Percentiles rank a stretch among this genome's conserved stretches.
Evolutionary conservation across 2,113 vertebrate genomes (phyloP).

Genomic region (Anarhynchus alexandrinus): DNA sequence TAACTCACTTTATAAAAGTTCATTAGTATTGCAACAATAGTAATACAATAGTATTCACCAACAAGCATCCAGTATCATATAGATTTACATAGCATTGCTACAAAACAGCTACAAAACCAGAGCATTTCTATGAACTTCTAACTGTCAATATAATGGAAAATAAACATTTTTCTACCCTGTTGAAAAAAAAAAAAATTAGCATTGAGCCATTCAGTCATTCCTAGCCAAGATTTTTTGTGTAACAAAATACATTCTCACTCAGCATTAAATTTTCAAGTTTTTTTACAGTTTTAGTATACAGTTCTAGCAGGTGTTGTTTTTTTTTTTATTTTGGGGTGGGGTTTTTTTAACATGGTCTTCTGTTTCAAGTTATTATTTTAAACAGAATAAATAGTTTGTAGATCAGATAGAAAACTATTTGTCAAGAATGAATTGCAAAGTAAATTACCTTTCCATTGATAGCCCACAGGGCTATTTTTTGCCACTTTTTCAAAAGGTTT

Average conservation of each 20-base stretch:
- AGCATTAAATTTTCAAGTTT: not conserved
- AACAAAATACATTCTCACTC: slow-evolving; percentile 2
- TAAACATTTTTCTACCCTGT: not conserved
- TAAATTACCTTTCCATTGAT: not conserved
- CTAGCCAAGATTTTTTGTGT: not conserved
- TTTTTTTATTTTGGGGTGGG: not conserved
- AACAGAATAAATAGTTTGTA: not conserved
- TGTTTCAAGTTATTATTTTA: not conserved
- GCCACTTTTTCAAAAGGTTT: not conserved
- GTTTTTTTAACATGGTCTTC: not conserved
- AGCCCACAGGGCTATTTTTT: not conserved
- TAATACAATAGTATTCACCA: slow-evolving; percentile 4
- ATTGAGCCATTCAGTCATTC: not conserved
- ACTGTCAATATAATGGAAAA: not conserved
- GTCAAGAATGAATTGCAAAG: not conserved
- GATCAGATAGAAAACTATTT: not conserved
- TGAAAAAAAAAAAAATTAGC: not conserved
- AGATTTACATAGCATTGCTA: not conserved
- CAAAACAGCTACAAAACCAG: not conserved
- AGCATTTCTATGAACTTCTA: not conserved
- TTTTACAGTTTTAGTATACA: not conserved
- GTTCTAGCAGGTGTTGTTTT: not conserved
- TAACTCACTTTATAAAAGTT: slow-evolving; percentile 42
- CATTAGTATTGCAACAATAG: not conserved
- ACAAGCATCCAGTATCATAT: not conserved